Evolutionary conservation across 2,113 vertebrate genomes (phyloP), one percentile per base, ranked within the genome.

Genomic region (Pseudorasbora parva): DNA sequence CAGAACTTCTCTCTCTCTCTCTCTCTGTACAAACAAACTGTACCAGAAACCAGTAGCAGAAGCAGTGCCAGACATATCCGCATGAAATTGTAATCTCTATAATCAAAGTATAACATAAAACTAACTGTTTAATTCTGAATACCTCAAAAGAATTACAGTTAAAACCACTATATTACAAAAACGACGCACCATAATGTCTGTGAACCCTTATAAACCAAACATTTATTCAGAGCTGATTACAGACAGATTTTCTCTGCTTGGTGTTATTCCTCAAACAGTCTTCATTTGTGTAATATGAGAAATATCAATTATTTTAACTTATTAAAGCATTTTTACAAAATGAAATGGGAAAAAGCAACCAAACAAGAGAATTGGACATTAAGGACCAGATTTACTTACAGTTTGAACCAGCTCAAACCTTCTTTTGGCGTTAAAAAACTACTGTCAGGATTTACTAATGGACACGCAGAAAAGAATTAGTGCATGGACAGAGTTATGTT

Each of bases 121-220:
- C 51, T 57, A n/a, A 75, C 71, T 49, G n/a, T 54, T 62, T 75
- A 37, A 49, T 4, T 21, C 33, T 56, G 4, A 19, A 33, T 56
- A 56, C 25, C 49, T 33, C 73, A 56, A 56, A 75, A 75, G 7
- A 33, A 75, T 75, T 33, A 88, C 88, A 84, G 81, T 84, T 88
- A 85, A 87, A 68, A 68, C 64, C 64, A 68, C 64, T 21, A 41
- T 68, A 68, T 68, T 47, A 25, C 41, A 72, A 45, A 72, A 89
- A 87, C 90, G 87, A 41, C 27, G 23, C 30, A 25, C 66, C 87
- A 89, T 88, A 88, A 82, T 84, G 33, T 43, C 11, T 23, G 51
- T n/a, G 30, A 68, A 41, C 33, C 19, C 64, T n/a, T n/a, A 23
- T 23, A 78, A 78, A 25, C 37, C n/a, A 43, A 78, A 60, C 37